Evolutionary conservation across 1,140 invertebrate species (phyloP).

Genomic region (Zaprionus inermis): DNA sequence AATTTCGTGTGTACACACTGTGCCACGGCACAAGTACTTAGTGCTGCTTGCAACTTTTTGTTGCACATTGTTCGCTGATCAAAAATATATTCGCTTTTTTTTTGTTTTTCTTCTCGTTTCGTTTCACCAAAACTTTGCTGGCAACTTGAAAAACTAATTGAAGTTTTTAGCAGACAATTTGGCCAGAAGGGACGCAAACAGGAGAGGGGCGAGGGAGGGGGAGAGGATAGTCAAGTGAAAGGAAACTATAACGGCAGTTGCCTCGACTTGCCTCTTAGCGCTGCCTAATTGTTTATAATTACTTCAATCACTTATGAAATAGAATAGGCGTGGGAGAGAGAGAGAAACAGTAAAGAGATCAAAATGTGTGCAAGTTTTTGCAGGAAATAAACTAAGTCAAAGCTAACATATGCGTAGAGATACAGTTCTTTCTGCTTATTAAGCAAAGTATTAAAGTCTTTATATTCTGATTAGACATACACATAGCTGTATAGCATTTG

Average conservation of each 20-base stretch:
- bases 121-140: neutral
- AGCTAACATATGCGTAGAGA: no score
- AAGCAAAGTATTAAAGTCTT: no score
- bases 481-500: no score
- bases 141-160: constrained; percentile 6
- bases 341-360: no score
- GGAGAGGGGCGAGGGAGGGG: neutral
- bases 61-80: constrained; percentile 13
- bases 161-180: constrained; percentile 8
- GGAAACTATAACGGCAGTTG: neutral
- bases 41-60: constrained; percentile 17
- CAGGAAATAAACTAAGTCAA: no score
- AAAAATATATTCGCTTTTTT: neutral
- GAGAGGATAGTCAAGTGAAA: neutral
- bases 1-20: constrained; percentile 2
- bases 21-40: neutral
- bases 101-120: neutral
- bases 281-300: constrained; percentile 7
- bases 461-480: no score
- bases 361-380: no score
- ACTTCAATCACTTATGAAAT: neutral
- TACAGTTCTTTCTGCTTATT: no score
- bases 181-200: no score
- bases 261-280: neutral
- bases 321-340: neutral